A percentile compares a stretch with the other conserved stretches of the same genome.
Conservation (phyloP, 2,113 vertebrate genomes). For the Lamprotornis superbus region DNA sequence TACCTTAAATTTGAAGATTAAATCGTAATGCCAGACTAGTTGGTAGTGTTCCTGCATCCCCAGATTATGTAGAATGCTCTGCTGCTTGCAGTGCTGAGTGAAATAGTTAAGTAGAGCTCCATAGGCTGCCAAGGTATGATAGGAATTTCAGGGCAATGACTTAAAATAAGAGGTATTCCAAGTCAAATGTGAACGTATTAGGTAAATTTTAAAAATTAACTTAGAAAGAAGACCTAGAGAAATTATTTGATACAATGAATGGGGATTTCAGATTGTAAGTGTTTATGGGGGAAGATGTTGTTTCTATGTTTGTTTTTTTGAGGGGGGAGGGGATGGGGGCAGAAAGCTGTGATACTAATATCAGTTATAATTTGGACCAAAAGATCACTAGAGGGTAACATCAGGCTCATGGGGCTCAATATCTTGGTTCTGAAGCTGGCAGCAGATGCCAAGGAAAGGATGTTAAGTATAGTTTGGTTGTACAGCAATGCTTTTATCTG, state of each 20-base stretch:
- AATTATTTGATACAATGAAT: background rate
- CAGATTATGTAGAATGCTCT: background rate
- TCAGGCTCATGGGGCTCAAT: background rate
- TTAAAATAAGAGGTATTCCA: background rate
- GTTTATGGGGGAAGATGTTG: background rate
- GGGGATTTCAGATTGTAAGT: background rate
- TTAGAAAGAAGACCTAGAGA: background rate
- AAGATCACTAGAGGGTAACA: background rate
- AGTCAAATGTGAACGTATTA: background rate
- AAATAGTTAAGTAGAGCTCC: background rate
- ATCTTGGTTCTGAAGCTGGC: background rate
- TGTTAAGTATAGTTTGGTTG: background rate
- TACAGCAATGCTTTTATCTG: background rate
- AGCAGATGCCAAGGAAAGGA: background rate
- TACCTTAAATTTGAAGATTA: background rate
- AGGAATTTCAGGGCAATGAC: background rate
- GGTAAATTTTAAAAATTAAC: background rate
- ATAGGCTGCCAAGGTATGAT: background rate
- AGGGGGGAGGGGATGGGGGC: accelerated
- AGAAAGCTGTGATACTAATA: background rate
- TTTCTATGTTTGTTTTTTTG: accelerated
- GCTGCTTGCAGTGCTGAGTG: background rate
- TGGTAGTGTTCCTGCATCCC: background rate
- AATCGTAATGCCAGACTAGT: background rate
- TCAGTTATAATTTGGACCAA: background rate